A percentile compares a stretch with the other conserved stretches of the same genome.
Evolutionary conservation across 2,113 vertebrate species (phyloP).

Genomic region (Hippocampus abdominalis): DNA sequence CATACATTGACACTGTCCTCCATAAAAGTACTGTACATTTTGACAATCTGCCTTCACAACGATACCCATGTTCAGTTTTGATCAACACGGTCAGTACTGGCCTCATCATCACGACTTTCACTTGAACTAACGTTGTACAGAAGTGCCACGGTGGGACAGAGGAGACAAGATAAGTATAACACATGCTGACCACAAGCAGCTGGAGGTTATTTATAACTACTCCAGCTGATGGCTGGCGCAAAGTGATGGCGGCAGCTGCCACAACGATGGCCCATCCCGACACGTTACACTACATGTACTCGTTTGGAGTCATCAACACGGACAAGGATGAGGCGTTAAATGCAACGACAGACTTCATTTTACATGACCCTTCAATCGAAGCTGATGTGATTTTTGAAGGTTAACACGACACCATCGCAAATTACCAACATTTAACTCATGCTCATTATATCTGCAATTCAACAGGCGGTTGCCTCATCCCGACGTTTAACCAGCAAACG

Average conservation of each 20-base stretch:
- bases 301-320: neutral
- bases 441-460: neutral
- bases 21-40: too few species aligned
- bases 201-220: constrained; percentile 68
- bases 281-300: neutral
- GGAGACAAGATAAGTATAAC: constrained; percentile 21
- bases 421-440: neutral
- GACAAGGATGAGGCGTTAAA: neutral
- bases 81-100: neutral
- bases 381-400: neutral
- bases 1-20: too few species aligned
- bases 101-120: neutral
- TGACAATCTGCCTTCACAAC: neutral
- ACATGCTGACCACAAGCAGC: constrained; percentile 54
- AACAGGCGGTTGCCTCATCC: neutral
- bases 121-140: too few species aligned
- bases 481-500: neutral
- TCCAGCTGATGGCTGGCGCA: constrained; percentile 13
- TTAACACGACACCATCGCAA: neutral
- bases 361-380: neutral
- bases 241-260: constrained; percentile 41
- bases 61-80: too few species aligned
- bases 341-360: neutral
- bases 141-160: constrained; percentile 13
- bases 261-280: constrained; percentile 32